phyloP scores from a whole-genome alignment of 2,888 invertebrate species.

The Teleogryllus oceanicus region DNA sequence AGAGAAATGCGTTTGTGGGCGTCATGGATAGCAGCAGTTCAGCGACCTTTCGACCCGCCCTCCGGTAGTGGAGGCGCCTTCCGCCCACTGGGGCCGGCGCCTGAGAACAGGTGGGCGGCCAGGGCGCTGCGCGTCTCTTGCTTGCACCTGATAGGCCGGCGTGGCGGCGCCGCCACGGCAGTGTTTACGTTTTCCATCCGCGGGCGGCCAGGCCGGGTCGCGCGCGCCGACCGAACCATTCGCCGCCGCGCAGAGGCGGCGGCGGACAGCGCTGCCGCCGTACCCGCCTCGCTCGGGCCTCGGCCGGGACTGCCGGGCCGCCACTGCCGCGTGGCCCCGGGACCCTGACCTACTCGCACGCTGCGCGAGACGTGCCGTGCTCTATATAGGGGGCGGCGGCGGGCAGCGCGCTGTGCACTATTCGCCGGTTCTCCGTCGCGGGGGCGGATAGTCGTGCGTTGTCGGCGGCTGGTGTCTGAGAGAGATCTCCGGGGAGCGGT shows the following conservation, averaged over 20 bases:
- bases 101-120: constrained; percentile 41
- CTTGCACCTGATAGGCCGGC: constrained; percentile 24
- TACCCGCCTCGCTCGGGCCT: constrained; percentile 18
- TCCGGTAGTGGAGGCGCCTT: not conserved
- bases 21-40: not conserved
- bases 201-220: constrained; percentile 23
- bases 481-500: too few relatives aligned
- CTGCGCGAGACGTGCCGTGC: constrained; percentile 19
- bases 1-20: too few relatives aligned
- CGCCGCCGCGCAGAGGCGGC: not conserved
- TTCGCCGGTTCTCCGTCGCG: too few relatives aligned
- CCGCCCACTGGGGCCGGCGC: not conserved
- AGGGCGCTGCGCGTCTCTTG: constrained; percentile 39
- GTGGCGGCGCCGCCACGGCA: not conserved
- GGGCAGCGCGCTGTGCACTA: not conserved
- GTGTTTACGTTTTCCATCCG: constrained; percentile 22
- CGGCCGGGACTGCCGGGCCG: constrained; percentile 23
- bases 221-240: not conserved
- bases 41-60: not conserved
- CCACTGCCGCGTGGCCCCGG: not conserved
- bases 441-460: too few relatives aligned
- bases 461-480: too few relatives aligned
- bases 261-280: constrained; percentile 24
- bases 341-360: constrained; percentile 35
- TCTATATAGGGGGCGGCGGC: constrained; percentile 1